Evolutionary conservation across 2,113 vertebrate species (phyloP).

Genomic region (Hydrolagus affinis): DNA sequence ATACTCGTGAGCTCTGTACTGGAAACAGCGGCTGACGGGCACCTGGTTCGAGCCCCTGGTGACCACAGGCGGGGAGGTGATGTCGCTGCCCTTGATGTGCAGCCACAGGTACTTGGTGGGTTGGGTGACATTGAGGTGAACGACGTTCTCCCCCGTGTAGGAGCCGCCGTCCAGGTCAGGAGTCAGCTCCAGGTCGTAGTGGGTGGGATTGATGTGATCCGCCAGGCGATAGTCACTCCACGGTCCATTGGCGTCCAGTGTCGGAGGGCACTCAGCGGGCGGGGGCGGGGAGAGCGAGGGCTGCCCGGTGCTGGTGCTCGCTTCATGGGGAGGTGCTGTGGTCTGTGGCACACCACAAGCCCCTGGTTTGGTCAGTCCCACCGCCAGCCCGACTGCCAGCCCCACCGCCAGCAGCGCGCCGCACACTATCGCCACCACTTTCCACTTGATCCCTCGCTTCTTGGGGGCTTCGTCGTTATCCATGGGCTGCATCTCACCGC

Average conservation of each 20-base stretch:
- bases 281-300: conserved; percentile 19
- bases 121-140: conserved; percentile 54
- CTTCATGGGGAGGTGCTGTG: too few relatives aligned
- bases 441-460: conserved; percentile 67
- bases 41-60: conserved; percentile 39
- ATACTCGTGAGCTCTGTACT: conserved; percentile 68
- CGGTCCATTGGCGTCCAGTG: conserved; percentile 52
- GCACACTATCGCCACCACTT: conserved; percentile 66
- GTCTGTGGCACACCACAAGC: conserved; percentile 30
- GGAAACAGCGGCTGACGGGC: conserved; percentile 65
- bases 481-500: conserved; percentile 54
- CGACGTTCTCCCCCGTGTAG: conserved; percentile 67
- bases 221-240: conserved; percentile 81
- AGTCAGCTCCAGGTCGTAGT: conserved; percentile 77
- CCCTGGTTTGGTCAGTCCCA: conserved; percentile 63
- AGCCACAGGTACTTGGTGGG: conserved; percentile 71
- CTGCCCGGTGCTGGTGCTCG: not conserved
- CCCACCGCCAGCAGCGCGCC: conserved; percentile 55
- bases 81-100: conserved; percentile 73
- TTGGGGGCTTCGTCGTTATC: conserved; percentile 55
- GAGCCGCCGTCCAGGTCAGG: conserved; percentile 64
- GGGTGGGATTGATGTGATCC: conserved; percentile 58
- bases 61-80: conserved; percentile 62
- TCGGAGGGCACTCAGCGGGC: conserved; percentile 54
- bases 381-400: conserved; percentile 71